Evolutionary conservation across 2,113 vertebrate genomes (phyloP), one percentile per base, ranked within the genome.

Genomic region (Rhinichthys klamathensis): DNA sequence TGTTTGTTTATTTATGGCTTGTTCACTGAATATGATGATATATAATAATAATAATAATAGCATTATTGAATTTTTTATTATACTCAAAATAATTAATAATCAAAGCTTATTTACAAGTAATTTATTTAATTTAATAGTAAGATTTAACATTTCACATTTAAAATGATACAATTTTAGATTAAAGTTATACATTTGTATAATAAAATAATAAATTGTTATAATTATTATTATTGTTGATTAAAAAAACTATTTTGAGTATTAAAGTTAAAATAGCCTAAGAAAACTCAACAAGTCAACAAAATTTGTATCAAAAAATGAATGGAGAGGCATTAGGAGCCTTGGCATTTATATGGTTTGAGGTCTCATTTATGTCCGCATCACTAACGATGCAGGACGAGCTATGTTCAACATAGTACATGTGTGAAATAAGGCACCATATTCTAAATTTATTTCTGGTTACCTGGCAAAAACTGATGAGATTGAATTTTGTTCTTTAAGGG

Each of bases 371-470:
- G 15, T 67, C 7, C 10, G 15, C 32, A 18, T 54, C 18, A 56
- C 51, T 56, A 56, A 56, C 6, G 18, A 18, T 35, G 30, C 30
- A 35, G 6, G 15, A 11, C 15, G 6, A 27, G 30, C 16, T 69
- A 41, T 41, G 67, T 2, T 72, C 21, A 84, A 46, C 32, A 44
- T 18, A n/a, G 80, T 30, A 54, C 54, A 78, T 7, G 21, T 79
- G 38, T 51, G 25, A 83, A 49, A 83, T 83, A 13, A 56, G 25
- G 69, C 44, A n/a, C 27, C 44, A 5, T 49, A 60, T 70, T 73
- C 35, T 27, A 13, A 35, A 78, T 27, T n/a, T 70, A 44, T 77
- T 87, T 87, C 70, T 79, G 76, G 38, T 73, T 72, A 84, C 10
- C 32, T 41, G 74, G 27, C 49, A 58, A 61, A 65, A 83, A 6